Percentiles rank a stretch among this genome's conserved stretches.
These are phyloP conservation scores for Rosalia funebris DNA, from an alignment of 2,888 invertebrate genomes.

Conservation along the genomic window DNA sequence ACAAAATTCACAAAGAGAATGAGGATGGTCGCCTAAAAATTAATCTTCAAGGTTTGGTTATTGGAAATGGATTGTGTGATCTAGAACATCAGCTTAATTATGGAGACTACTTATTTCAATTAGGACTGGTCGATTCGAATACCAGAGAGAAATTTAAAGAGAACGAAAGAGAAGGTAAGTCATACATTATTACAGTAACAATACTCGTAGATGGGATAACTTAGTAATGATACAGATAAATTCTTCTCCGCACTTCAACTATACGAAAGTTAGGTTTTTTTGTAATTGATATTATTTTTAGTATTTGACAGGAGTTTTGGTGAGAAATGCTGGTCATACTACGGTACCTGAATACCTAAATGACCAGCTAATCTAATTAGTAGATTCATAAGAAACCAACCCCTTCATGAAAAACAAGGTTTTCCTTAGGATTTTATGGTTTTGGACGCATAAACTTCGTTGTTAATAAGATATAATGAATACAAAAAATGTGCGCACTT, in stretches of 20 bases:
- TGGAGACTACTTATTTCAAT: conserved; percentile 81
- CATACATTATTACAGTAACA: too few relatives aligned
- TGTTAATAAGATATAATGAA: too few relatives aligned
- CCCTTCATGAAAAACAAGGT: too few relatives aligned
- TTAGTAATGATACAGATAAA: too few relatives aligned
- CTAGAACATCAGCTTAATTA: conserved; percentile 81
- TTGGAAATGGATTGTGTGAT: conserved; percentile 85
- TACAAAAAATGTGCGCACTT: too few relatives aligned
- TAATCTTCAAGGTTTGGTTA: conserved; percentile 76
- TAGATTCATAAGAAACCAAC: conserved; percentile 67
- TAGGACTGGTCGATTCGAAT: conserved; percentile 76
- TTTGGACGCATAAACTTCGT: too few relatives aligned
- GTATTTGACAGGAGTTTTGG: conserved; percentile 77
- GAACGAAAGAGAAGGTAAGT: conserved; percentile 65
- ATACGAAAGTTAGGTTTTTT: too few relatives aligned
- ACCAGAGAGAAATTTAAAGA: conserved; percentile 70
- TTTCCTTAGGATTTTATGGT: too few relatives aligned
- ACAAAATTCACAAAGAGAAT: conserved; percentile 76
- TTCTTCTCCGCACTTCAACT: too few relatives aligned
- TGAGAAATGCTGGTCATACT: conserved; percentile 87
- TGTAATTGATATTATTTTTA: too few relatives aligned
- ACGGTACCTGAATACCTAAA: conserved; percentile 80
- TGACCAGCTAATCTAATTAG: conserved; percentile 80
- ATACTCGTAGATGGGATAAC: too few relatives aligned
- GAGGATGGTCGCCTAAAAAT: conserved; percentile 71